These are phyloP conservation scores for Netelia fuscicornis DNA, from an alignment of 2,888 invertebrate species.

Conservation along the genomic window DNA sequence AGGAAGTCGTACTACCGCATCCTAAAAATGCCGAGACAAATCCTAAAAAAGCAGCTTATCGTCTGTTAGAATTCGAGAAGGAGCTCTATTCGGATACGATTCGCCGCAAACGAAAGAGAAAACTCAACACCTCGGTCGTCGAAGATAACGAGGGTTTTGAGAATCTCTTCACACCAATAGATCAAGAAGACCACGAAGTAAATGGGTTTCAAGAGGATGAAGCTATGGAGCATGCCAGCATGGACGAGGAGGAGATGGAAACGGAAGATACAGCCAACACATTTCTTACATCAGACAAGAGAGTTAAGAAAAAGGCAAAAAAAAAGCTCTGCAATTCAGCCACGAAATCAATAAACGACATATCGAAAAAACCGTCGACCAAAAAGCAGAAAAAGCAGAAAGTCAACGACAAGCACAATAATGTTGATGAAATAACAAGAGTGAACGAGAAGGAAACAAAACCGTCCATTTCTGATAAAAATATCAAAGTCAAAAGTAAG, in stretches of 20 bases:
- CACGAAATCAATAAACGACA: constrained; percentile 8
- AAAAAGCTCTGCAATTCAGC: constrained; percentile 24
- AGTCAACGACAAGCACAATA: constrained; percentile 53
- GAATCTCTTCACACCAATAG: constrained; percentile 40
- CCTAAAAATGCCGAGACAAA: constrained; percentile 78
- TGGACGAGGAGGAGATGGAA: constrained; percentile 29
- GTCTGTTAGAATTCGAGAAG: constrained; percentile 86
- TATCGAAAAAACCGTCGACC: constrained; percentile 1
- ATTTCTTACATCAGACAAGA: constrained; percentile 17
- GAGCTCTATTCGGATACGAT: constrained; percentile 82
- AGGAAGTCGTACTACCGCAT: constrained; percentile 84
- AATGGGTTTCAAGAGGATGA: constrained; percentile 48
- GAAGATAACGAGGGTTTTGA: constrained; percentile 55
- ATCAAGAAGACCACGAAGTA: constrained; percentile 19
- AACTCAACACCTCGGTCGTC: constrained; percentile 41
- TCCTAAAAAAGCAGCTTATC: constrained; percentile 81
- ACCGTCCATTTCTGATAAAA: constrained; percentile 15
- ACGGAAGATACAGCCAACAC: not conserved
- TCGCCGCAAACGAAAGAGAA: constrained; percentile 74
- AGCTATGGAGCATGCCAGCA: not conserved
- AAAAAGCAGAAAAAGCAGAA: constrained; percentile 60
- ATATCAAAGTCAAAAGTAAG: constrained; percentile 74
- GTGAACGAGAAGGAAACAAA: constrained; percentile 18
- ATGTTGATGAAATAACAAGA: constrained; percentile 15
- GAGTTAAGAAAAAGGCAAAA: constrained; percentile 46